Base-by-base conservation (phyloP, 2,888 invertebrate species). In the Lasioglossum lativentre region DNA sequence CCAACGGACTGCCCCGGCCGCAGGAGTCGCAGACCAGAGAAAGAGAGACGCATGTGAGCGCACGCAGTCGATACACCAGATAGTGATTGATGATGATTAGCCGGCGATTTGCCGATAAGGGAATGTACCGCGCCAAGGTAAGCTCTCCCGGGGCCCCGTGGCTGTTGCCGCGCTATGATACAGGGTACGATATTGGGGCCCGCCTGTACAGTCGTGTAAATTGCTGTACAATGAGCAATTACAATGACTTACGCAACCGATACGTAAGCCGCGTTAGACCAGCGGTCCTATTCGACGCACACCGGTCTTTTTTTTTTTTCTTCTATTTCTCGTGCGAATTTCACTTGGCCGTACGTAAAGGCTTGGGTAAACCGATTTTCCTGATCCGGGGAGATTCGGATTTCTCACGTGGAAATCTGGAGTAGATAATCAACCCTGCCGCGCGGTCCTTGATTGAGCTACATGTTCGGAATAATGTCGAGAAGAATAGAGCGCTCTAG, bases 11-110 rank as follows among this genome's bases (percentile, higher is more conserved):
- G 79, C 76, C 76, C 81, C 80, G 80, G 66, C 30, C 75, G n/a
- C 47, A 73, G 63, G 83, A 52, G 76, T 70, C 56, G 70, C 74
- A 78, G 34, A 72, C 81, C 56, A 56, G 83, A 80, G 59, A 79
- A 30, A 27, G 85, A 86, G 85, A 78, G 83, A 87, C 83, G 85
- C 85, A 84, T 76, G 82, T 52, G 83, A 79, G 81, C 75, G 83
- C 84, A 85, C 85, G 83, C 86, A 86, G 89, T 87, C 90, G 91
- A 93, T 92, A 90, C 92, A 78, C 86, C 90, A 91, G 91, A 93
- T 93, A 91, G 93, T 94, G 95, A 95, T 95, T 94, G 94, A 94
- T 94, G 95, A 95, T 94, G 94, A 95, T 95, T 94, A 95, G 94
- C 93, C 92, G 89, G 88, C 92, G 94, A 95, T 95, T 94, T 93